Evolutionary conservation across 2,113 vertebrate species (phyloP).

Genomic region (Tragelaphus scriptus): DNA sequence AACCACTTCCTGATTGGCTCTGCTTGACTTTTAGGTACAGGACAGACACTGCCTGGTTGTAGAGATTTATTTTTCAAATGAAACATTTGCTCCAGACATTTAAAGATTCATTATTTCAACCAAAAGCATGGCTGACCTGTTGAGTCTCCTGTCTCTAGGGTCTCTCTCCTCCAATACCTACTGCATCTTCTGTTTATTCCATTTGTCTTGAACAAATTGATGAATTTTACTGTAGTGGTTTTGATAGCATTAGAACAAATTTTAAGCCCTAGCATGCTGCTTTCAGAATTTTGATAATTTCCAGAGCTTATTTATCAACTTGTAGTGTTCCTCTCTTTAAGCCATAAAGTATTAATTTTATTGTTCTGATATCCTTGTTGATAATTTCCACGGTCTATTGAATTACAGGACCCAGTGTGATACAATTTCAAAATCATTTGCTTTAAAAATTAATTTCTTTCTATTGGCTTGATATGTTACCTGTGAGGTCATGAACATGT

Average conservation of each 20-base stretch:
- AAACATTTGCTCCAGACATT: neutral
- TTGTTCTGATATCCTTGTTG: neutral
- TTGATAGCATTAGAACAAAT: neutral
- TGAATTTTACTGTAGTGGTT: neutral
- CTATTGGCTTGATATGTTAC: neutral
- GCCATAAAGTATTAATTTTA: neutral
- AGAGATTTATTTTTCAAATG: neutral
- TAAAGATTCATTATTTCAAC: neutral
- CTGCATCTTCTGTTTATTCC: neutral
- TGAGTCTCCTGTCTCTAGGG: neutral
- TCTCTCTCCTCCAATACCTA: neutral
- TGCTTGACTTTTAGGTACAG: neutral
- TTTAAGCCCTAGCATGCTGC: neutral
- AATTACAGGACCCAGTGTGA: neutral
- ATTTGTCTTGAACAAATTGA: neutral
- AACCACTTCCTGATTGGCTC: neutral
- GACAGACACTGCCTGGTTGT: neutral
- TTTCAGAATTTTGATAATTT: constrained; percentile 29
- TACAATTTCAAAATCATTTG: neutral
- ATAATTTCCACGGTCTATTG: neutral
- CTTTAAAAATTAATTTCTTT: constrained; percentile 24
- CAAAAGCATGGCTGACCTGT: neutral
- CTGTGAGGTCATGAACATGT: neutral
- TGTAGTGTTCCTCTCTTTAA: neutral
- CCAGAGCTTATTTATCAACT: neutral